These are phyloP conservation scores for Triplophysa tibetana DNA, from an alignment of 2,113 vertebrate species.

Conservation along the genomic window DNA sequence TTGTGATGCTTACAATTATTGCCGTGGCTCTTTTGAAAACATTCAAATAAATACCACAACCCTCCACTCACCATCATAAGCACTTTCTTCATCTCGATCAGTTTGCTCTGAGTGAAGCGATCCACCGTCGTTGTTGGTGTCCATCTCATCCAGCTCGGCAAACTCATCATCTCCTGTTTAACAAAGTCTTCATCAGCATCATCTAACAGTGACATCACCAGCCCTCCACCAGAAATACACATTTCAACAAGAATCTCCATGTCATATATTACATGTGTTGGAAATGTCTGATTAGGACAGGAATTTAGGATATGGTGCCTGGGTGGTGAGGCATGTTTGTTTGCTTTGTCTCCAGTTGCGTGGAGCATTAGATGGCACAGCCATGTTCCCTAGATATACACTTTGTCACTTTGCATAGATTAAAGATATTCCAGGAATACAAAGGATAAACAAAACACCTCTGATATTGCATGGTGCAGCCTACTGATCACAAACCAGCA, in stretches of 20 bases:
- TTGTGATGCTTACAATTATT: background rate
- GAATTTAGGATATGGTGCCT: background rate
- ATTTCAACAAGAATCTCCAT: background rate
- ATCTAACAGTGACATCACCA: background rate
- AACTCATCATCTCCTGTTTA: conserved; percentile 74
- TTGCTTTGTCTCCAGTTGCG: background rate
- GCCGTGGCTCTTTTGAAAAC: background rate
- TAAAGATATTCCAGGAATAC: conserved; percentile 29
- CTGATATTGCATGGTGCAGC: background rate
- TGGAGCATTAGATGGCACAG: background rate
- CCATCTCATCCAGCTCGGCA: conserved; percentile 76
- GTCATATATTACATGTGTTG: background rate
- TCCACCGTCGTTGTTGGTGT: conserved; percentile 77
- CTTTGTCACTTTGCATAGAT: conserved; percentile 45
- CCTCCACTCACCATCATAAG: conserved; percentile 81
- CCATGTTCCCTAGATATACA: background rate
- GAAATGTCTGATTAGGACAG: background rate
- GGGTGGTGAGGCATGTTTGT: background rate
- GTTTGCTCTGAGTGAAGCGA: conserved; percentile 85
- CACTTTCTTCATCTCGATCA: conserved; percentile 87
- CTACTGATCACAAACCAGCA: conserved; percentile 32
- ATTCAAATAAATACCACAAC: background rate
- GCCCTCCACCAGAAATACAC: background rate
- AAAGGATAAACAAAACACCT: conserved; percentile 27
- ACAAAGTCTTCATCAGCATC: conserved; percentile 42